Evolutionary conservation across 1,140 invertebrate genomes (phyloP).

Genomic region (Argopecten irradians): DNA sequence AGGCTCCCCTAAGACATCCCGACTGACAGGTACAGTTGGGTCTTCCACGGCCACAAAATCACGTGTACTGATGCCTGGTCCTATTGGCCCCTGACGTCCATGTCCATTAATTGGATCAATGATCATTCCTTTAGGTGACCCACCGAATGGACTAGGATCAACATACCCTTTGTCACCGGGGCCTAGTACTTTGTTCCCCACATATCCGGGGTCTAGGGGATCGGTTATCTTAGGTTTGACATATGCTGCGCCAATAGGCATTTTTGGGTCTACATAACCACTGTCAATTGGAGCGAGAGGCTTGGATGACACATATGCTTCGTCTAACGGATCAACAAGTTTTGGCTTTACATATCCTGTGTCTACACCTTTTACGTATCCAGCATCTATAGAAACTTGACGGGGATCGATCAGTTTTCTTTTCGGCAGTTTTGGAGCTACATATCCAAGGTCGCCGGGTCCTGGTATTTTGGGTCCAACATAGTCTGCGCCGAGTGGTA

Average conservation of each 20-base stretch:
- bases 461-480: background rate
- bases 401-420: no score
- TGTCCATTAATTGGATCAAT: background rate
- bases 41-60: background rate
- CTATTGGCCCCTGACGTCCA: background rate
- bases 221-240: background rate
- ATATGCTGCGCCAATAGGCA: background rate
- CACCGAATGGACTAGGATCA: background rate
- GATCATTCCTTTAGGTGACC: background rate
- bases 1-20: background rate
- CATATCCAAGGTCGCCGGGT: background rate
- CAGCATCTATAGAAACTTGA: no score
- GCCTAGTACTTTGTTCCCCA: background rate
- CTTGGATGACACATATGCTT: background rate
- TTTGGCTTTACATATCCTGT: no score
- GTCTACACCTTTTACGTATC: no score
- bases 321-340: no score
- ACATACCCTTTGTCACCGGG: background rate
- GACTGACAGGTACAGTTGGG: background rate
- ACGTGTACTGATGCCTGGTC: background rate
- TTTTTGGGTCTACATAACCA: background rate
- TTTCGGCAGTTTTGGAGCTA: no score
- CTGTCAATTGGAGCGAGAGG: background rate
- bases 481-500: background rate
- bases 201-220: background rate